Conservation (phyloP, 2,888 invertebrate species). For the Poecilobothrus nobilitatus region DNA sequence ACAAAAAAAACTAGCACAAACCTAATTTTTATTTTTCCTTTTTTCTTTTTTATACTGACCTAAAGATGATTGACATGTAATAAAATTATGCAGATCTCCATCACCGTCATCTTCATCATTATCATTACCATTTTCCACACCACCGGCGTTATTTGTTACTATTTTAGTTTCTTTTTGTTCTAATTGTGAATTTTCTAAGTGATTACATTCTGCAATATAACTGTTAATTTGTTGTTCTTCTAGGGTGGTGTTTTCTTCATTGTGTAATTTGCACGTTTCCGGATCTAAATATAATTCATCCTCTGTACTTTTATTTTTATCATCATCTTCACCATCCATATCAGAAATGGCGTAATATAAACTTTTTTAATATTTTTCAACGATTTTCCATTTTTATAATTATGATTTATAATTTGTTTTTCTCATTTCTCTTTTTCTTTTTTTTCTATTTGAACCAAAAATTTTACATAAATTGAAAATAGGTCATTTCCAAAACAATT, state of each 20-base stretch:
- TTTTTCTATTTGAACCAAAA: not conserved
- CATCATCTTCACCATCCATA: not conserved
- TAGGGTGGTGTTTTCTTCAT: not conserved
- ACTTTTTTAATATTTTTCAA: not conserved
- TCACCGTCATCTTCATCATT: not conserved
- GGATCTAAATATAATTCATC: conserved; percentile 3
- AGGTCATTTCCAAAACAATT: not conserved
- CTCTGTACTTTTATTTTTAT: not conserved
- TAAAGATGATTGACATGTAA: conserved; percentile 1
- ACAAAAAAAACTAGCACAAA: too few species aligned
- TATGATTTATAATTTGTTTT: not conserved
- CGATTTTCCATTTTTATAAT: not conserved
- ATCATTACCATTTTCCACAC: not conserved
- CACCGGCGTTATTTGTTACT: not conserved
- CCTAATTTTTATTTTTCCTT: too few species aligned
- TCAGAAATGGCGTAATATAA: not conserved
- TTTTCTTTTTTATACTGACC: not conserved
- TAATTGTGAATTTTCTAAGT: not conserved
- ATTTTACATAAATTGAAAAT: not conserved
- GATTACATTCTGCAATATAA: not conserved
- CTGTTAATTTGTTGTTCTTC: not conserved
- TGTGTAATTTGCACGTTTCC: not conserved
- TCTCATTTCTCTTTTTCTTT: not conserved
- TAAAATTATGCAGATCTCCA: not conserved
- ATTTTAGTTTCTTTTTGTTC: not conserved